Evolutionary conservation across 2,113 vertebrate species (phyloP), one percentile per base, ranked within the genome.

Genomic region (Nicator chloris): DNA sequence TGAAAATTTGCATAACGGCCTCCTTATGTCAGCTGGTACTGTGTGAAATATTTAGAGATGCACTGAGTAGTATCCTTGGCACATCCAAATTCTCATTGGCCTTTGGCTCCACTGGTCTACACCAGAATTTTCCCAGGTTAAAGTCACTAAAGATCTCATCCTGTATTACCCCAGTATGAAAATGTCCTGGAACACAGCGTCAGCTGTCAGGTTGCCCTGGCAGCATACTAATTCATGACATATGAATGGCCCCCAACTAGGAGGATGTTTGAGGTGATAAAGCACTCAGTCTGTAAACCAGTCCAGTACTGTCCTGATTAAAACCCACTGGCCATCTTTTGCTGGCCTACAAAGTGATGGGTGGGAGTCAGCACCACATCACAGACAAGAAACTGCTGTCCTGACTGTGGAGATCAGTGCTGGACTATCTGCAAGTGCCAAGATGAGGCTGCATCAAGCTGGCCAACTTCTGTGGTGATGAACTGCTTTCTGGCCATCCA

Each of bases 11-110:
- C 79, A 86, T 83, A 88, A 90, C 6, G 1, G 16, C 49, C 47
- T 94, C 76, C 56, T 94, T 86, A 73, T 90, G 79, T 94, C 88
- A 94, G 60, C 88, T 94, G 85, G 68, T 81, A 73, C 44, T 44
- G 14, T 0, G 10, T 90, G 76, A 95, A 95, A 96, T 90, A 94
- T 95, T 93, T 90, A 93, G 85, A 71, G 40, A 78, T 42, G 45
- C 23, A 35, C 20, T 24, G 75, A 88, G 60, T 47, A 72, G n/a
- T 71, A 64, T 71, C 42, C 68, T 90, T 80, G 71, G 72, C 59
- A 49, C 30, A 59, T 64, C 44, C 68, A 56, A 88, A 88, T 66
- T 86, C 75, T 77, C 82, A 30, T 35, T 2, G 7, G 79, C 70
- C 82, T 72, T 88, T 94, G 61, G 90, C 64, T 94, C 24, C 0